Base-by-base conservation (phyloP, 2,888 invertebrate genomes). In the Dryomyza anilis region DNA sequence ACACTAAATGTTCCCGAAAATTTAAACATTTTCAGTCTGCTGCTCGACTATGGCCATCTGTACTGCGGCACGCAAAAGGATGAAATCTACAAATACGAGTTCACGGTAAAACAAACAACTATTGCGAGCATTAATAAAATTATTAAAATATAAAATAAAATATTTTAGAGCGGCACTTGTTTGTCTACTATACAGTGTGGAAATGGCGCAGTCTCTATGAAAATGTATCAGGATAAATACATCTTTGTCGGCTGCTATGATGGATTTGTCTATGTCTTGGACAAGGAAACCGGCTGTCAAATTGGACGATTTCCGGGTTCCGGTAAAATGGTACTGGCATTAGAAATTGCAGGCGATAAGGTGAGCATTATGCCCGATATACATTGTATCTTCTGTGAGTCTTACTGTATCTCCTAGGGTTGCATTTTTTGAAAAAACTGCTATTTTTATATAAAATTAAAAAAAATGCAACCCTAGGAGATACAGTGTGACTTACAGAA, bases 11-110 rank as follows among this genome's bases (percentile, higher is more conserved):
- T 85, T 70, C 88, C 83, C 52, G 87, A 74, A 73, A 84, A 82
- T 46, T 84, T 86, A 74, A 90, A 91, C 0, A 89, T 92, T 0
- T 92, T 91, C 75, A 89, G 90, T 7, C 78, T 92, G 63, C 82
- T 91, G n/a, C 86, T 89, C 70, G 86, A 89, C 72, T 86, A 88
- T 39, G 89, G 88, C 62, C 86, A 88, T 67, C 86, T 93, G n/a
- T 92, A 89, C 79, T 92, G 91, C 73, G 92, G 92, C 6, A 92
- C 92, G 1, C 90, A 89, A 74, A 88, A 86, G 69, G 87, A 89
- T 69, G 88, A 89, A 73, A 89, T 93, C 78, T 86, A 89, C 66
- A 88, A 89, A n/a, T 90, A 89, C 77, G 89, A 91, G 81, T 92
- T 92, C 83, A 85, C 87, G 72, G 93, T 92, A 76, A 25, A 14